Evolutionary conservation across 2,888 invertebrate species (phyloP), one percentile per base, ranked within the genome.

Genomic region (Drosophila ezoana): DNA sequence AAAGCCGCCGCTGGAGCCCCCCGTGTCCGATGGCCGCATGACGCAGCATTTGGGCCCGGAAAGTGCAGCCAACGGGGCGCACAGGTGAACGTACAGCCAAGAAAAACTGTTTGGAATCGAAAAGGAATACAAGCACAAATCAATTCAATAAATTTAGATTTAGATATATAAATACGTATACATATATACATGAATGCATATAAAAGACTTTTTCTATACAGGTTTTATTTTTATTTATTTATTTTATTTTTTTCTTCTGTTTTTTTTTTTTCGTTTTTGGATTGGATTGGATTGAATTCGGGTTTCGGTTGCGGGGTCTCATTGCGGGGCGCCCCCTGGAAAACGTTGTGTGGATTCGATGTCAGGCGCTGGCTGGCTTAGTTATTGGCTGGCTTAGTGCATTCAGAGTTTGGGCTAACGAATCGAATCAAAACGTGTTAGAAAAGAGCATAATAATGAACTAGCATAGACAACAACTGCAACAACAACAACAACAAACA

Each of bases 371-470:
- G 53, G 41, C 47, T 70, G 75, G 69, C 63, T 51, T 51, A 51
- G 51, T 28, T 28, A 28, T 28, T 75, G 37, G n/a, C 37, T 38
- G 37, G 38, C 49, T 79, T 79, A 75, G 76, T 71, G 77, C 80
- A 77, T 64, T 75, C 61, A 54, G 59, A 51, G 52, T 70, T 73
- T 54, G 43, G 61, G 69, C 72, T 64, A 81, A 71, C 82, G 75
- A 75, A 81, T 75, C 69, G 79, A 69, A 82, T 69, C 64, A 63
- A 73, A 86, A 82, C 73, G 76, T 82, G 80, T 86, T 86, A 67
- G 80, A 86, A 79, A 74, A 71, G 75, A 74, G 81, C 80, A 74
- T 81, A 79, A 82, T 82, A 83, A 85, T 86, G 70, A 79, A 81
- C 79, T 75, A 23, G 58, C 58, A 40, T 32, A 57, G 58, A 32